phyloP scores from a whole-genome alignment of 1,140 invertebrate species.

The Diuraphis noxia region DNA sequence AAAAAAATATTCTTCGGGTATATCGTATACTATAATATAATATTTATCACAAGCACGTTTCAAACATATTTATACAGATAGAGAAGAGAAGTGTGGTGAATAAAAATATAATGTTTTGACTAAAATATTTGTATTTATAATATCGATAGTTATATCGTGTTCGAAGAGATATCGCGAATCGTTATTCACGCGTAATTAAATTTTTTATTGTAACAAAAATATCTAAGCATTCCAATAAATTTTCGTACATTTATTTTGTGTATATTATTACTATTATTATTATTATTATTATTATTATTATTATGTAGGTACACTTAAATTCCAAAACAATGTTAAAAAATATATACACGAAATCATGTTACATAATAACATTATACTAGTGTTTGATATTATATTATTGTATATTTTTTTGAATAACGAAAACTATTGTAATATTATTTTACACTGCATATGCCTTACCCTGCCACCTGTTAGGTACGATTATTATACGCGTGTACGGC shows the following conservation, averaged over 20 bases:
- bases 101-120: background rate
- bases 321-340: background rate
- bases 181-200: background rate
- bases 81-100: background rate
- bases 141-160: conserved; percentile 13
- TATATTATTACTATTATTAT: background rate
- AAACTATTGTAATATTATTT: too few relatives aligned
- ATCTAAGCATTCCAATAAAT: background rate
- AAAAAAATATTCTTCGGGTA: background rate
- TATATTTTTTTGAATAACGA: too few relatives aligned
- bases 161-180: background rate
- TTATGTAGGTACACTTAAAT: background rate
- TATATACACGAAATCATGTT: background rate
- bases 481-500: background rate
- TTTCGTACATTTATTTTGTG: background rate
- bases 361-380: background rate
- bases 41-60: conserved; percentile 13
- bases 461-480: background rate
- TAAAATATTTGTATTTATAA: conserved; percentile 9
- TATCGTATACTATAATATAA: background rate
- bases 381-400: background rate
- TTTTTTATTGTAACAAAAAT: background rate
- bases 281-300: background rate
- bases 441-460: too few relatives aligned
- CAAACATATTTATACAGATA: conserved; percentile 19